These are phyloP conservation scores for Cheilosia vernalis DNA, from an alignment of 2,888 invertebrate species.

Conservation along the genomic window DNA sequence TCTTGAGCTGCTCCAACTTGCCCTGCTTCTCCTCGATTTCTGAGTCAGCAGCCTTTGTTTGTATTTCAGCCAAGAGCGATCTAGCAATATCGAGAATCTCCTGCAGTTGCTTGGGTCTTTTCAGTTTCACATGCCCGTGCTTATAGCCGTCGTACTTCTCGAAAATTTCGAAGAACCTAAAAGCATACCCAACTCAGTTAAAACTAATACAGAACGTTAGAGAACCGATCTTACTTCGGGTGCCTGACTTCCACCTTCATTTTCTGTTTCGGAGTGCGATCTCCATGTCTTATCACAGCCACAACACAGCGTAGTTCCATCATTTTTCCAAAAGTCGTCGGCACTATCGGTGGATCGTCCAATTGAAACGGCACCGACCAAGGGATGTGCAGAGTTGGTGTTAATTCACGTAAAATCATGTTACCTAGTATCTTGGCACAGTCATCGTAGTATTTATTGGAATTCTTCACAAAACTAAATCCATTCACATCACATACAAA, in stretches of 20 bases:
- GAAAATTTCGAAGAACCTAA: slow-evolving; percentile 98
- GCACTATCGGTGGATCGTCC: slow-evolving; percentile 99
- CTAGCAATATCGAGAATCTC: slow-evolving; percentile 99
- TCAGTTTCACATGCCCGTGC: slow-evolving; percentile 98
- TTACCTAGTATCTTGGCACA: slow-evolving; percentile 99
- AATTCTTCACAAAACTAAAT: slow-evolving; percentile 99
- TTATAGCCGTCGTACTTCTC: slow-evolving; percentile 98
- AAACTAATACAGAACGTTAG: not conserved
- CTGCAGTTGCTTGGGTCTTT: slow-evolving; percentile 97
- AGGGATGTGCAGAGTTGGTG: slow-evolving; percentile 97
- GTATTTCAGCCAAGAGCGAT: slow-evolving; percentile 93
- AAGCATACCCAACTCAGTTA: not conserved
- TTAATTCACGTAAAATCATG: slow-evolving; percentile 97
- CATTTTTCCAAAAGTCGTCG: slow-evolving; percentile 99
- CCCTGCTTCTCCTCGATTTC: slow-evolving; percentile 98
- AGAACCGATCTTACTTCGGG: slow-evolving; percentile 87
- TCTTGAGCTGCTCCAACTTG: slow-evolving; percentile 98
- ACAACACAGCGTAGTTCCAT: slow-evolving; percentile 96
- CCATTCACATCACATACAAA: slow-evolving; percentile 99
- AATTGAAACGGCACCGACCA: slow-evolving; percentile 98
- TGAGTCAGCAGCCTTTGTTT: slow-evolving; percentile 93
- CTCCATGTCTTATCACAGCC: slow-evolving; percentile 98
- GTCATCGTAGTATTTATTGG: slow-evolving; percentile 99
- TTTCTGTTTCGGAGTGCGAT: slow-evolving; percentile 99
- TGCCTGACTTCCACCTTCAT: slow-evolving; percentile 99